phyloP scores from a whole-genome alignment of 2,113 vertebrate genomes.

The Onychorhynchus coronatus region DNA sequence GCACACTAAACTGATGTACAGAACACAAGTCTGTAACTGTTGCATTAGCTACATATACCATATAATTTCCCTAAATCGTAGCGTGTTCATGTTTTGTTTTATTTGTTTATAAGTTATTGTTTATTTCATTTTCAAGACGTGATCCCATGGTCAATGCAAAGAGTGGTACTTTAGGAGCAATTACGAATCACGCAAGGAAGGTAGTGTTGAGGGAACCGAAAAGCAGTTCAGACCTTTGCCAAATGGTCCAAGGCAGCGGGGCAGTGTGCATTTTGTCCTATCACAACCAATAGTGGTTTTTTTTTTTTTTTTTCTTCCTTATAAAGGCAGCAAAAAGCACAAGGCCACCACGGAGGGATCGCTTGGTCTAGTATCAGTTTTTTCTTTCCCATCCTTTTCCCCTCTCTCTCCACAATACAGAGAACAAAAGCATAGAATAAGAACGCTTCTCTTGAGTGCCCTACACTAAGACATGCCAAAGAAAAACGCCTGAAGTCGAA shows the following conservation, averaged over 20 bases:
- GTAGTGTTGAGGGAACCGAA: background rate
- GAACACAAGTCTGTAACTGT: background rate
- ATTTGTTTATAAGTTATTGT: background rate
- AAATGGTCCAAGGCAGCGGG: background rate
- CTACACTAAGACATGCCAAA: background rate
- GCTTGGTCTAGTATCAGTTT: background rate
- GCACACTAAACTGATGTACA: background rate
- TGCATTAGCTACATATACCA: accelerated
- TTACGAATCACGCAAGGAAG: background rate
- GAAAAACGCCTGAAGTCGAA: background rate
- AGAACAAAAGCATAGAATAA: background rate
- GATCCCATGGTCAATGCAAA: background rate
- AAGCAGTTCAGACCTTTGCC: background rate
- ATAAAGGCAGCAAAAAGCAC: background rate
- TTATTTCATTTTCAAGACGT: background rate
- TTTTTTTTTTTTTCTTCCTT: too few relatives aligned
- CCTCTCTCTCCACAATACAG: background rate
- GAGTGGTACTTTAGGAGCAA: background rate
- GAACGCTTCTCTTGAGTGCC: background rate
- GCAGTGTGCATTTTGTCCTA: background rate
- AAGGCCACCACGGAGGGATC: accelerated
- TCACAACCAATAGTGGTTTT: background rate
- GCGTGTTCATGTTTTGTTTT: background rate
- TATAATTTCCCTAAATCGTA: background rate
- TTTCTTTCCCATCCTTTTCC: background rate